These are phyloP conservation scores for Drosophila sp. DNA, from an alignment of 1,140 invertebrate genomes.

Conservation along the genomic window DNA sequence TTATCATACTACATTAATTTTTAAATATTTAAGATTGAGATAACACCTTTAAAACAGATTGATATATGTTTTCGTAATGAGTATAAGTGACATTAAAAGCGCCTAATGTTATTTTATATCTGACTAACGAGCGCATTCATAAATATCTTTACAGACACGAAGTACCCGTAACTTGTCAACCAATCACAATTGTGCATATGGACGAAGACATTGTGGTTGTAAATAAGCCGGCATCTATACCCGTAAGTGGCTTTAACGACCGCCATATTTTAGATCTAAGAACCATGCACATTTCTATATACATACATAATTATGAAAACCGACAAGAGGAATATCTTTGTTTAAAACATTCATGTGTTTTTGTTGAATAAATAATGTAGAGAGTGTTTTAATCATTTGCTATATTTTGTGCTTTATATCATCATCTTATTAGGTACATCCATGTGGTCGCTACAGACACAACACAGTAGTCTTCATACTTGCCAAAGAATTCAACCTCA, in stretches of 20 bases:
- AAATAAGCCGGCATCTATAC: conserved; percentile 99
- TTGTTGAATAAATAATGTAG: not conserved
- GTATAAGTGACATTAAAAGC: not conserved
- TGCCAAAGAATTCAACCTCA: conserved; percentile 97
- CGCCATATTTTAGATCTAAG: conserved; percentile 84
- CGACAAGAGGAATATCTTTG: no score
- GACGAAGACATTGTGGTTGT: conserved; percentile 99
- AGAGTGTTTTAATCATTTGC: not conserved
- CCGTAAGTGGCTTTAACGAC: conserved; percentile 93
- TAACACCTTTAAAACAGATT: no score
- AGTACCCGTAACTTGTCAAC: conserved; percentile 96
- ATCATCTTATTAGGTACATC: conserved; percentile 91
- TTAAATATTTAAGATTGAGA: no score
- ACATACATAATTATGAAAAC: no score
- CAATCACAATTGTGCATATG: conserved; percentile 97
- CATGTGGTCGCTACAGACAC: conserved; percentile 97
- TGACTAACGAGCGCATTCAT: conserved; percentile 42
- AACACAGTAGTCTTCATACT: conserved; percentile 98
- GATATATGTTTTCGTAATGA: not conserved
- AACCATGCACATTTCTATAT: not conserved
- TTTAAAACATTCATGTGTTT: not conserved
- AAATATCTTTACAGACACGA: conserved; percentile 93
- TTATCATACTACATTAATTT: no score
- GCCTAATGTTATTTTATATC: conserved; percentile 26
- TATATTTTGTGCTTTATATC: not conserved